Base-by-base conservation (phyloP, 2,888 invertebrate genomes). In the Andrena hattorfiana region DNA sequence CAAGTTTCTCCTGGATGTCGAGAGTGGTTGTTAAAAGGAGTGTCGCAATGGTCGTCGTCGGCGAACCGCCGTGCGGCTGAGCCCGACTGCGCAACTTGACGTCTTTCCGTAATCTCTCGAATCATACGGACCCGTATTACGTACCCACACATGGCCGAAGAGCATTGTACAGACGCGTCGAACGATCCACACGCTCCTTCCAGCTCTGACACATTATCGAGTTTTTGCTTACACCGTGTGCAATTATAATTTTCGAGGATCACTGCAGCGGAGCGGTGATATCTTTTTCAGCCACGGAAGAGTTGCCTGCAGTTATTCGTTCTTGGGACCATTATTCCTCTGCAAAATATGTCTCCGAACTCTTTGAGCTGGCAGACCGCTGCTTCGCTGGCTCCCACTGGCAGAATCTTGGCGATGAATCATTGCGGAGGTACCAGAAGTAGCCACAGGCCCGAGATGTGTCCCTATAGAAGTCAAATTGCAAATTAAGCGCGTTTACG, bases 81-180 rank as follows among this genome's bases (percentile, higher is more conserved):
- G 67, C 79, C 68, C 69, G 67, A 81, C 90, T 88, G 84, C 89
- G 89, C 88, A 91, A 90, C 87, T 83, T 84, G 71, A 80, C 77
- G 85, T 91, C 90, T 90, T 85, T 88, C 87, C 69, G 87, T 87
- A 88, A 91, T 91, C 80, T 82, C 81, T 83, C 73, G 77, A 82
- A 84, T 72, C 56, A 56, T 77, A 76, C 54, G 70, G 42, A 74
- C 73, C 54, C 48, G 77, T 69, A 73, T 77, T 78, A 68, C 67
- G 77, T 56, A 67, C 70, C 62, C 56, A 35, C 54, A 74, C 63
- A 60, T 63, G 48, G 20, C 60, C 56, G 67, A 26, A 59, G 48
- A 13, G 48, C 42, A 7, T 30, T 59, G 62, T n/a, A 42, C 32
- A 10, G 59, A 66, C 23, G 67, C 28, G 49, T 42, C 49, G 59